These are phyloP conservation scores for Spialia ferax DNA, from an alignment of 2,888 invertebrate genomes.

Conservation along the genomic window DNA sequence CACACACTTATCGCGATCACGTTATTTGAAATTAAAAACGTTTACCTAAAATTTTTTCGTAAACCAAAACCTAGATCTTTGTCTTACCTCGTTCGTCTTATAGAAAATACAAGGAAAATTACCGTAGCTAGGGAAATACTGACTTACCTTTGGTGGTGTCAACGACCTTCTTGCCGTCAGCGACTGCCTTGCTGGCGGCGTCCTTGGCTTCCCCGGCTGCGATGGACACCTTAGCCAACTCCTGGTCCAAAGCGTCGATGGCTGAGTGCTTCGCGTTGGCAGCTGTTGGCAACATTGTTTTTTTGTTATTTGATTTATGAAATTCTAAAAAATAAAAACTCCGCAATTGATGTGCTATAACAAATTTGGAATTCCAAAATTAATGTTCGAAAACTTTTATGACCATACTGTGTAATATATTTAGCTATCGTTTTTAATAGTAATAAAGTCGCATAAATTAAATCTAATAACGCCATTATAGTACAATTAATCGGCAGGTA, in stretches of 20 bases:
- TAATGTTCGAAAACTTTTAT: too few species aligned
- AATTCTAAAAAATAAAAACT: too few species aligned
- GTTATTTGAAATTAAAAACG: background rate
- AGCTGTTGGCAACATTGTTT: conserved; percentile 58
- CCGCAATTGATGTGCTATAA: too few species aligned
- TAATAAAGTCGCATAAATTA: background rate
- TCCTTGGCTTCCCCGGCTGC: conserved; percentile 81
- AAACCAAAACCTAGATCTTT: too few species aligned
- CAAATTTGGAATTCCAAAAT: too few species aligned
- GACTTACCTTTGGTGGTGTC: conserved; percentile 77
- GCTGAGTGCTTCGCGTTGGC: conserved; percentile 78
- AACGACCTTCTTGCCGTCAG: conserved; percentile 80
- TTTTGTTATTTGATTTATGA: too few species aligned
- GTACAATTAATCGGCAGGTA: background rate
- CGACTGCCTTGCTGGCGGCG: conserved; percentile 74
- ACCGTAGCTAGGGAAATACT: background rate
- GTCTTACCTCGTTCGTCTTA: too few species aligned
- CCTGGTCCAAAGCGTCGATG: conserved; percentile 84
- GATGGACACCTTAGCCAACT: conserved; percentile 77
- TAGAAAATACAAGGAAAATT: too few species aligned
- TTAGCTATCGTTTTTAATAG: too few species aligned
- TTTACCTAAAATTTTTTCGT: too few species aligned
- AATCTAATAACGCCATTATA: background rate
- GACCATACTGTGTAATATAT: too few species aligned
- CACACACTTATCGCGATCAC: background rate